Percentiles rank a stretch among this genome's conserved stretches.
These are phyloP conservation scores for Mobula hypostoma DNA, from an alignment of 2,113 vertebrate species.

Conservation along the genomic window DNA sequence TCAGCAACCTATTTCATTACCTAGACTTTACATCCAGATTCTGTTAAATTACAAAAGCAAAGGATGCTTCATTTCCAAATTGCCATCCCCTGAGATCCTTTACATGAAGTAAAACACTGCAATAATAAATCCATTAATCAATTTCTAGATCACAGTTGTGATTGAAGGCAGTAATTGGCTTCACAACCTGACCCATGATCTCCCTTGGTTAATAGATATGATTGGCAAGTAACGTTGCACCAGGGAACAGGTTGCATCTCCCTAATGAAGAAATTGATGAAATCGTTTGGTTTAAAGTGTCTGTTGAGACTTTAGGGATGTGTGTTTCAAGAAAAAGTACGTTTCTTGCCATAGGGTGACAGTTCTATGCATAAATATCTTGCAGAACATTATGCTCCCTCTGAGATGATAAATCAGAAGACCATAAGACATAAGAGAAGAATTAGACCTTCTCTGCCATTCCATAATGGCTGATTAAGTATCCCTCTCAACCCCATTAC, in stretches of 20 bases:
- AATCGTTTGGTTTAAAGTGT: background rate
- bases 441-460: too few species aligned
- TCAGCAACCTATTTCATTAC: background rate
- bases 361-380: background rate
- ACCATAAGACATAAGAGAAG: too few species aligned
- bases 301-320: background rate
- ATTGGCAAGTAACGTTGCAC: background rate
- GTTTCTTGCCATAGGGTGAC: constrained; percentile 13
- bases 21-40: background rate
- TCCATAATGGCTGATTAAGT: too few species aligned
- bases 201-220: background rate
- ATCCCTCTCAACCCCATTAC: too few species aligned
- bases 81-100: background rate
- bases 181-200: background rate
- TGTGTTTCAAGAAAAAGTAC: background rate
- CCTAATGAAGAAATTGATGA: background rate
- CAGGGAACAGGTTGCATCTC: background rate
- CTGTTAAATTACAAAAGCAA: background rate
- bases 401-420: background rate
- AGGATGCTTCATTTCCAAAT: too few species aligned
- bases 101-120: background rate
- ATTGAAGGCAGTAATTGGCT: constrained; percentile 28
- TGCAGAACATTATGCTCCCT: background rate
- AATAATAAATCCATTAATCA: constrained; percentile 25
- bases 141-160: constrained; percentile 1